A percentile compares a stretch with the other conserved stretches of the same genome.
These are phyloP conservation scores for Eclectus roratus DNA, from an alignment of 2,113 vertebrate species.

Conservation along the genomic window DNA sequence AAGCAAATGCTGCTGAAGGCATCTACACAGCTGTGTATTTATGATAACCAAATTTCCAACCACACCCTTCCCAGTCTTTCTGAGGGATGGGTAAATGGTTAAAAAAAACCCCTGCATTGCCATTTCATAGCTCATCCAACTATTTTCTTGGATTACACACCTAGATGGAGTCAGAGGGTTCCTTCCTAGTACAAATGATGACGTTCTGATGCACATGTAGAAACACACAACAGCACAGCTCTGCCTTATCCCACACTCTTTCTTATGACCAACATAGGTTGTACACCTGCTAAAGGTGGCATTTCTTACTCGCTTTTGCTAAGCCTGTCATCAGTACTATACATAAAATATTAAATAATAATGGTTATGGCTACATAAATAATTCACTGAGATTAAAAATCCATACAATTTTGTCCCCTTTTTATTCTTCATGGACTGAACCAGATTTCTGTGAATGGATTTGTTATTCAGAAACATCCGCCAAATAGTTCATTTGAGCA, in stretches of 20 bases:
- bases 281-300: not conserved
- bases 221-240: not conserved
- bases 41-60: not conserved
- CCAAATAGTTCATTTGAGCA: constrained; percentile 39
- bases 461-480: constrained; percentile 40
- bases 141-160: not conserved
- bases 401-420: not conserved
- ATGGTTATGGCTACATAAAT: not conserved
- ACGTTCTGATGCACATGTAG: not conserved
- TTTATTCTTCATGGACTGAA: not conserved
- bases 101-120: not conserved
- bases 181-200: not conserved
- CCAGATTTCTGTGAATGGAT: constrained; percentile 54
- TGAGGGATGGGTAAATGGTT: not conserved
- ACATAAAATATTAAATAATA: constrained; percentile 3
- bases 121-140: not conserved
- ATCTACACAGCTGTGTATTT: not conserved
- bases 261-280: not conserved
- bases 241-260: not conserved
- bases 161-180: not conserved
- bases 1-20: not conserved
- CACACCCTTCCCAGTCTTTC: not conserved
- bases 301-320: not conserved
- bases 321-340: not conserved
- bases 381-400: not conserved